Evolutionary conservation across 1,140 invertebrate species (phyloP), one percentile per base, ranked within the genome.

Genomic region (Drosophila triauraria): DNA sequence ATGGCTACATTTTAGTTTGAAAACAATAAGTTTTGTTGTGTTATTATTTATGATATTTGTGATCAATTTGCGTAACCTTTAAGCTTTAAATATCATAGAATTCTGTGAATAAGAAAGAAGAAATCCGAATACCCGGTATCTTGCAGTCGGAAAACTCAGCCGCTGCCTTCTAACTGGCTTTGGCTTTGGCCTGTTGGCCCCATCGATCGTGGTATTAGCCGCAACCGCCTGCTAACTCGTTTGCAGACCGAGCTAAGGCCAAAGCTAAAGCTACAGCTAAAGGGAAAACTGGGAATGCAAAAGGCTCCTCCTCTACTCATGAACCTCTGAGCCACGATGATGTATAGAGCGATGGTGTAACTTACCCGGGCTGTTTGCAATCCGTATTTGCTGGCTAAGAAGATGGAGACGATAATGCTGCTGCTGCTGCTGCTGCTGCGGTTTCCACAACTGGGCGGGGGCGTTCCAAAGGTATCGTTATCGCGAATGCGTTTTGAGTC

Each of bases 401-500:
- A 53, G 67, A 70, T 46, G 48, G 15, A 44, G 68, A 50, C 47
- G 59, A 54, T 76, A 38, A n/a, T 50, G 79, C 48, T 57, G 58
- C 50, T 75, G 78, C 32, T 58, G 64, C 56, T 59, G 67, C 9
- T 62, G 30, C 53, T 63, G 65, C 42, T 86, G 83, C 61, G 84
- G 83, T 88, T 86, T 70, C 68, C 20, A 61, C 43, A 69, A 54
- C 35, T 30, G 53, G 25, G 38, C 42, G 59, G 61, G 69, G 75
- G 48, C 69, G 67, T 75, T 78, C 74, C 68, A 74, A 74, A 54
- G 83, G 79, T 88, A 80, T 82, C 69, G 75, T 38, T 82, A 59
- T 77, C 69, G 79, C 54, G 69, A 88, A 68, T 88, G 85, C 84
- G 80, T 78, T 80, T 87, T 70, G 25, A 72, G 77, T 74, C 72